Base-by-base conservation (phyloP, 2,797 vertebrate genomes). In the Sebastes diaconus region DNA sequence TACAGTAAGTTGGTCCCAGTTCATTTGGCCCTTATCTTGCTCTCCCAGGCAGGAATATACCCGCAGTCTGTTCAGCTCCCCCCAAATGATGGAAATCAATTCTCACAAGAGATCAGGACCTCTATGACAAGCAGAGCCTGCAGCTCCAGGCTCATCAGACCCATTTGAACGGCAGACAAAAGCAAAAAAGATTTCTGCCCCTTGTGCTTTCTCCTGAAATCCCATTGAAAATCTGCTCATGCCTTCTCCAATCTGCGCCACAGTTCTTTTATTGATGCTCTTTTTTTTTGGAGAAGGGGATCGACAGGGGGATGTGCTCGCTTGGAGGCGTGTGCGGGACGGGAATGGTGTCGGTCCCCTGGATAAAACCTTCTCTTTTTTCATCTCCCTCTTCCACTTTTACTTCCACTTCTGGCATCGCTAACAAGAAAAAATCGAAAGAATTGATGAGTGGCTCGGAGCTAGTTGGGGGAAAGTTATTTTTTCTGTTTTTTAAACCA, bases 41-140 rank as follows among this genome's bases (percentile, higher is more conserved):
- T 92, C 87, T 93, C 77, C 83, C 93, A 95, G 95, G 92, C 93
- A 84, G 85, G 81, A 86, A 89, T 90, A 92, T 90, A 91, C 87
- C 90, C 89, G 64, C 80, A 81, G 88, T 90, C 89, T 90, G 78
- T 79, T 79, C 65, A 75, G 86, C 87, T 67, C 81, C 88, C 78
- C 84, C 90, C 85, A 94, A 95, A 95, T 94, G 94, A 96, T 95
- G 94, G 88, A 93, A 95, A 96, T 96, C 93, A 95, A 95, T 94
- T 95, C 93, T 94, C 94, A 93, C 90, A 90, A 94, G 93, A 95
- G 95, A 95, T 95, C 94, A 95, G 91, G 94, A 94, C 94, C 94
- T 90, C 92, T 93, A 82, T 93, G 93, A 94, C 93, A 93, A 93
- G 91, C 92, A 85, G 80, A 95, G 92, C 86, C 93, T 92, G 68